Conservation (phyloP, 1,140 invertebrate genomes). For the Drosophila ambigua region DNA sequence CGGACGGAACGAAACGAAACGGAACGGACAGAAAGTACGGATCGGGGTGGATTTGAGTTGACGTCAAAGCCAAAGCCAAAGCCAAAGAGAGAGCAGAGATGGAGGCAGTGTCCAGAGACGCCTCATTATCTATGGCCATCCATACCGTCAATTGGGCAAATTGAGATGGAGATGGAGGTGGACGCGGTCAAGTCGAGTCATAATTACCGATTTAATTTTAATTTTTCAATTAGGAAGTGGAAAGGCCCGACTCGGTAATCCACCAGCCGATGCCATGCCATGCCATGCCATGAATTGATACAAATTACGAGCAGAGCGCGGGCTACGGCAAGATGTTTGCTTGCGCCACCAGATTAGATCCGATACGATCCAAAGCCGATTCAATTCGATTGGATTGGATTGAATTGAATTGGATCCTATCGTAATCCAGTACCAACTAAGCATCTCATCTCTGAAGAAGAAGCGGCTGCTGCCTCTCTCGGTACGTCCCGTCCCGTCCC, state of each 20-base stretch:
- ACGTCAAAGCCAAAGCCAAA: slow-evolving; percentile 37
- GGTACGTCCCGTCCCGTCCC: neutral
- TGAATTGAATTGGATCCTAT: slow-evolving; percentile 2
- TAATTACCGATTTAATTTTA: slow-evolving; percentile 75
- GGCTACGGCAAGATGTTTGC: neutral
- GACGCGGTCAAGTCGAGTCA: slow-evolving; percentile 21
- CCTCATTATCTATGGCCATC: slow-evolving; percentile 62
- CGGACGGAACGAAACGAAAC: neutral
- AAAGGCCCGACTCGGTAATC: slow-evolving; percentile 1
- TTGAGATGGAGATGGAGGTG: slow-evolving; percentile 34
- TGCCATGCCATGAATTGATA: slow-evolving; percentile 60
- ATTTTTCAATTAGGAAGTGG: slow-evolving; percentile 76
- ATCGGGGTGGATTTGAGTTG: slow-evolving; percentile 30
- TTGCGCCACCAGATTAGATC: slow-evolving; percentile 34
- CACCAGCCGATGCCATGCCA: neutral
- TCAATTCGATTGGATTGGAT: slow-evolving; percentile 4
- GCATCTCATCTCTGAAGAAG: slow-evolving; percentile 7
- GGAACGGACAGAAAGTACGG: too few species aligned
- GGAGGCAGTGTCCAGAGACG: slow-evolving; percentile 11
- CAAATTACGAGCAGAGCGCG: slow-evolving; percentile 48
- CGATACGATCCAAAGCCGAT: slow-evolving; percentile 24
- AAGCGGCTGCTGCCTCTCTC: neutral
- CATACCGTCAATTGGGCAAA: slow-evolving; percentile 60
- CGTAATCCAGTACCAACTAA: slow-evolving; percentile 10
- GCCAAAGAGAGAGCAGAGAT: neutral